These are phyloP conservation scores for Rhinolophus sinicus DNA, from an alignment of 2,113 vertebrate genomes.

Conservation along the genomic window DNA sequence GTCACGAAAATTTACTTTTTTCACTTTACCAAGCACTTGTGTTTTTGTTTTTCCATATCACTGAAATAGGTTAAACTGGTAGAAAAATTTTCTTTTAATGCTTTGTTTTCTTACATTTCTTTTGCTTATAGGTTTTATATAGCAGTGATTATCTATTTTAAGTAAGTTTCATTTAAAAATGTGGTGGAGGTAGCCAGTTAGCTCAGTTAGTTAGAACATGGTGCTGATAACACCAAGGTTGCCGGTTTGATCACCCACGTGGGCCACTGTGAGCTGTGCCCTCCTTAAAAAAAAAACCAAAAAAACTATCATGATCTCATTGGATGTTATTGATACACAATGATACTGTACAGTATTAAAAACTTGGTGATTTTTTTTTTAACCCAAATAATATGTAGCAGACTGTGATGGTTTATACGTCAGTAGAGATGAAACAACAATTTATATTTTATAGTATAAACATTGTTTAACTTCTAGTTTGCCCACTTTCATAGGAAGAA, in stretches of 20 bases:
- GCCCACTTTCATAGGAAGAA: conserved; percentile 13
- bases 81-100: conserved; percentile 49
- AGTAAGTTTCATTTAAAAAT: conserved; percentile 33
- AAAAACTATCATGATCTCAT: too few relatives aligned
- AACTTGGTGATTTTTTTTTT: not conserved
- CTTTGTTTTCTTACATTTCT: conserved; percentile 62
- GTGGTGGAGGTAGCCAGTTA: not conserved
- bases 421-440: conserved; percentile 6
- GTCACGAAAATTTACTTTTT: conserved; percentile 63
- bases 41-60: conserved; percentile 40
- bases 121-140: conserved; percentile 47
- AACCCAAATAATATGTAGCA: not conserved
- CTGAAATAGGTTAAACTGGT: conserved; percentile 49
- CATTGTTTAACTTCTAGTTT: conserved; percentile 16
- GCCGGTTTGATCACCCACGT: too few relatives aligned
- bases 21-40: conserved; percentile 40
- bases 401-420: not conserved
- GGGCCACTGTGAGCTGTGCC: too few relatives aligned
- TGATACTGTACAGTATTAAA: not conserved
- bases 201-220: too few relatives aligned
- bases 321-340: too few relatives aligned
- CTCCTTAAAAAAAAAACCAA: too few relatives aligned
- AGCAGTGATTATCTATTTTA: conserved; percentile 37
- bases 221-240: too few relatives aligned
- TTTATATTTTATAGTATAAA: conserved; percentile 50